Evolutionary conservation across 2,113 vertebrate species (phyloP).

Genomic region (Serinus canaria): DNA sequence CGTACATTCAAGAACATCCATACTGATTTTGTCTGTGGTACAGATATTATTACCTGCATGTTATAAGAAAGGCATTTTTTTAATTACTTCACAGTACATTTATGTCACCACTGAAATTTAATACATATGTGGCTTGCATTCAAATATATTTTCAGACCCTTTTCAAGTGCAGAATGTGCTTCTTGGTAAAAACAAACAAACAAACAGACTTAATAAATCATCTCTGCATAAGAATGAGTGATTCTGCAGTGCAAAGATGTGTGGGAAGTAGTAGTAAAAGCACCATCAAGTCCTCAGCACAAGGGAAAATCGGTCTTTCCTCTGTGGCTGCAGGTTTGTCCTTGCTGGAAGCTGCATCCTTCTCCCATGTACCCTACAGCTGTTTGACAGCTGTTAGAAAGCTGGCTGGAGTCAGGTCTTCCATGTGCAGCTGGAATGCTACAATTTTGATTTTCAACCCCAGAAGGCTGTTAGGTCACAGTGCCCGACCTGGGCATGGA

Average conservation of each 20-base stretch:
- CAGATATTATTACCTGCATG: neutral
- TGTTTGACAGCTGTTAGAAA: neutral
- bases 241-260: neutral
- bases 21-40: neutral
- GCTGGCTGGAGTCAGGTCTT: neutral
- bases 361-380: accelerated
- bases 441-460: neutral
- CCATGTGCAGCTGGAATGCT: neutral
- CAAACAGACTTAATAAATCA: neutral
- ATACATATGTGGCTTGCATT: neutral
- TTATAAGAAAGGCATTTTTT: neutral
- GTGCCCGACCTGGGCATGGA: neutral
- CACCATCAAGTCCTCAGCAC: neutral
- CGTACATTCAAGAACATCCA: too few species aligned
- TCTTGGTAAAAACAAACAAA: neutral
- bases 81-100: neutral
- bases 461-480: neutral
- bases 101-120: neutral
- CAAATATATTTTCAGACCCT: neutral
- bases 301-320: neutral
- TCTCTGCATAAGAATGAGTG: neutral
- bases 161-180: neutral
- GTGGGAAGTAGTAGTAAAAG: neutral
- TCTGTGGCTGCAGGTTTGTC: neutral
- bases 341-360: neutral